These are phyloP conservation scores for Bilobella aurantiaca DNA, from an alignment of 1,140 invertebrate species.

Conservation along the genomic window DNA sequence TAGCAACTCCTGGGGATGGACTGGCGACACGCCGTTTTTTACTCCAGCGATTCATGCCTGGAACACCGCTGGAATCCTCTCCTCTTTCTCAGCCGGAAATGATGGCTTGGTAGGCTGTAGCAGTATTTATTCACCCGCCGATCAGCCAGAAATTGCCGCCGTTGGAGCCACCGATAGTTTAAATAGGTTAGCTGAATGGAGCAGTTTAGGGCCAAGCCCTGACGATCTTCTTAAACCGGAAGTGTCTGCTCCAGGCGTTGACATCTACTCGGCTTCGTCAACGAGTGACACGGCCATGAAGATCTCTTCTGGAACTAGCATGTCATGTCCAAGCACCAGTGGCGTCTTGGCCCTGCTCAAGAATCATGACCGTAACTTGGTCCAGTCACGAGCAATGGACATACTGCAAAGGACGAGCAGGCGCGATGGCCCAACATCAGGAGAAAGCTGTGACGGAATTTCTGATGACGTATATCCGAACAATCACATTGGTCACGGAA, in stretches of 20 bases:
- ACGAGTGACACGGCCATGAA: slow-evolving; percentile 3
- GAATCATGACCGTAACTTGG: neutral
- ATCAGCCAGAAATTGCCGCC: slow-evolving; percentile 1
- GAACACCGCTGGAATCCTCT: slow-evolving; percentile 11
- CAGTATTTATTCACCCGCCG: slow-evolving; percentile 8
- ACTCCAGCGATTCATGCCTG: slow-evolving; percentile 10
- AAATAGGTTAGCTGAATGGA: neutral
- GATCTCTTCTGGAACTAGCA: slow-evolving; percentile 15
- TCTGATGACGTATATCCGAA: too few species aligned
- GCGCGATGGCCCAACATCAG: too few species aligned
- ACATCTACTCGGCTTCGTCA: slow-evolving; percentile 14
- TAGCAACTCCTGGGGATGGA: slow-evolving; percentile 10
- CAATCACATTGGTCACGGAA: too few species aligned
- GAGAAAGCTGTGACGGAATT: too few species aligned
- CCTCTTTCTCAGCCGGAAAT: slow-evolving; percentile 17
- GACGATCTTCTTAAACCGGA: slow-evolving; percentile 8
- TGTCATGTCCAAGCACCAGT: slow-evolving; percentile 14
- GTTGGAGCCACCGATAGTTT: slow-evolving; percentile 3
- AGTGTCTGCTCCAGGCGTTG: slow-evolving; percentile 7
- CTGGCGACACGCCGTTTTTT: neutral
- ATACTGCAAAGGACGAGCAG: too few species aligned
- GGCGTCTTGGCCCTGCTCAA: slow-evolving; percentile 11
- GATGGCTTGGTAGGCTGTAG: slow-evolving; percentile 3
- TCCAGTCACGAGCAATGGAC: too few species aligned
- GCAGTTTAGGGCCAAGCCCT: slow-evolving; percentile 8